Conservation (phyloP, 2,888 invertebrate genomes). For the Clanis bilineata region DNA sequence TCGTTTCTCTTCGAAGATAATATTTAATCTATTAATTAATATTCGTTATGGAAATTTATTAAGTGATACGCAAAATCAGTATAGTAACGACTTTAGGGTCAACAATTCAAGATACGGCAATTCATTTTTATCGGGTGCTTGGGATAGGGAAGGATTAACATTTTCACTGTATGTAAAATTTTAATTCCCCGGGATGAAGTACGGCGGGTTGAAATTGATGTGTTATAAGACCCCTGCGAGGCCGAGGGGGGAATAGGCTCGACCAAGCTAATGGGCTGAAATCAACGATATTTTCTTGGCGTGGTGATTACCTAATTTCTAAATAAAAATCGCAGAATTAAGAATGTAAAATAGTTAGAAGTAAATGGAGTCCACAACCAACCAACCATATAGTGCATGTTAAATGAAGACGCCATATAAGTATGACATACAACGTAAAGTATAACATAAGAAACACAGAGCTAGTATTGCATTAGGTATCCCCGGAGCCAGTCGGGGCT, state of each 20-base stretch:
- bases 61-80: not conserved
- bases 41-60: not conserved
- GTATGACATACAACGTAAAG: slow-evolving; percentile 38
- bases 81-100: not conserved
- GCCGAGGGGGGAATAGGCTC: not conserved
- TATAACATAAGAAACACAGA: slow-evolving; percentile 44
- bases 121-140: slow-evolving; percentile 68
- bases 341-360: not conserved
- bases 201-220: slow-evolving; percentile 65
- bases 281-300: not conserved
- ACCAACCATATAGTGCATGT: not conserved
- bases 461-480: slow-evolving; percentile 75
- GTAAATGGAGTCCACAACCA: not conserved
- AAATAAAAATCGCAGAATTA: too few relatives aligned
- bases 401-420: slow-evolving; percentile 37
- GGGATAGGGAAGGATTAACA: slow-evolving; percentile 73
- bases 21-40: too few relatives aligned
- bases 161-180: slow-evolving; percentile 75
- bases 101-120: slow-evolving; percentile 71
- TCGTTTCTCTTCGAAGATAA: too few relatives aligned
- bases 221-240: slow-evolving; percentile 67
- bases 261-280: not conserved
- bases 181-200: slow-evolving; percentile 70
- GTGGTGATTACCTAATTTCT: not conserved
- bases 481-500: slow-evolving; percentile 60